A percentile compares a stretch with the other conserved stretches of the same genome.
Conservation (phyloP, 92 coral and sea anemone genomes). For the Paragorgia papillata region DNA sequence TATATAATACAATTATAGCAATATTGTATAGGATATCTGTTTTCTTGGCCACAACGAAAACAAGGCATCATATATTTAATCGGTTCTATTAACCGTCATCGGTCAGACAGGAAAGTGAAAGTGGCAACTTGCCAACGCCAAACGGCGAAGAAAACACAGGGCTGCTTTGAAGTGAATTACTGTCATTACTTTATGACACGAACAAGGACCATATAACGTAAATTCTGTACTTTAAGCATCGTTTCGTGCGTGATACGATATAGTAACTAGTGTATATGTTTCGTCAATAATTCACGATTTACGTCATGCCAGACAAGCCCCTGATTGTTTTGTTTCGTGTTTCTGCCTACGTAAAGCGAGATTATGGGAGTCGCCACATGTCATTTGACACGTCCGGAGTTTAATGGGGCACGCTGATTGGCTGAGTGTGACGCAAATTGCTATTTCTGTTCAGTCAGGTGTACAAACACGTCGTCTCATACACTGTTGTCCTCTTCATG, state of each 20-base stretch:
- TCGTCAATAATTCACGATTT: background rate
- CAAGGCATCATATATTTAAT: no score
- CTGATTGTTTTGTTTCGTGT: background rate
- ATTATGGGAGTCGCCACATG: constrained; percentile 15
- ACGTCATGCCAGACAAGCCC: constrained; percentile 4
- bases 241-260: background rate
- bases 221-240: background rate
- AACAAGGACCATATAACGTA: no score
- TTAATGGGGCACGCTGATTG: constrained; percentile 21
- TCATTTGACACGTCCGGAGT: constrained; percentile 10
- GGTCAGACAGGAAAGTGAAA: no score
- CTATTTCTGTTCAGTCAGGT: constrained; percentile 23
- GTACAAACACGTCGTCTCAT: constrained; percentile 17
- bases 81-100: no score
- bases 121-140: no score
- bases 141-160: no score
- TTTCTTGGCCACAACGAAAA: no score
- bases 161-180: no score
- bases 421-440: constrained; percentile 17
- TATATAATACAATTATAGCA: no score
- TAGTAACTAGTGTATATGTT: background rate
- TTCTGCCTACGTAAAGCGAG: constrained; percentile 30
- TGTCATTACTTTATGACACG: no score
- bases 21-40: no score
- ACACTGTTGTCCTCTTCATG: background rate